phyloP scores from a whole-genome alignment of 2,888 invertebrate genomes.

The Pollenia angustigena region DNA sequence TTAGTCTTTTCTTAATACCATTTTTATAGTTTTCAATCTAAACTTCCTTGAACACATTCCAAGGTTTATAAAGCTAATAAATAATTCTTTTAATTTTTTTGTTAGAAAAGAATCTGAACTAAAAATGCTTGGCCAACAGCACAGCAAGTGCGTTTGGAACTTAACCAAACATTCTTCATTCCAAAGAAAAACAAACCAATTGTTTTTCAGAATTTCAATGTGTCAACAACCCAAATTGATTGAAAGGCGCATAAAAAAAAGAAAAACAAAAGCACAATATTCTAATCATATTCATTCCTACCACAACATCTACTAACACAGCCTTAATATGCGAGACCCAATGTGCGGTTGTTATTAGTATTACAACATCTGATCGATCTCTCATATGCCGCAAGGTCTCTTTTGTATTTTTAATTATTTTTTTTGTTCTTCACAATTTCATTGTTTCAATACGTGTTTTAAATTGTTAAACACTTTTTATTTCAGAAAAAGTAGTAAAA shows the following conservation, averaged over 20 bases:
- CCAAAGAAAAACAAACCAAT: conserved; percentile 46
- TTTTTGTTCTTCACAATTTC: not conserved
- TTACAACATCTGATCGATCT: conserved; percentile 55
- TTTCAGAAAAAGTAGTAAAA: not conserved
- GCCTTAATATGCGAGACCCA: not conserved
- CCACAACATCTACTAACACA: conserved; percentile 18
- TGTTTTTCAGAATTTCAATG: conserved; percentile 55
- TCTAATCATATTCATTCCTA: conserved; percentile 39
- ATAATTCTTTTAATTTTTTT: conserved; percentile 25
- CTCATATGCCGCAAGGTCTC: conserved; percentile 52
- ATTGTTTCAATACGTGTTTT: conserved; percentile 58
- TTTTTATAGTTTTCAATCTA: not conserved
- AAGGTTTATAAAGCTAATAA: conserved; percentile 43
- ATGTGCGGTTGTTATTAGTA: conserved; percentile 41
- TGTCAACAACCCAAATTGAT: conserved; percentile 55
- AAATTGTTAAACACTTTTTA: conserved; percentile 50
- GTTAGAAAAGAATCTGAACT: not conserved
- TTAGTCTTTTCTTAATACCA: no score
- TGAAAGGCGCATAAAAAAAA: conserved; percentile 14
- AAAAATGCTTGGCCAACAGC: conserved; percentile 9
- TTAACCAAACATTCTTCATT: conserved; percentile 35
- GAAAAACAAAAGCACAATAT: conserved; percentile 18
- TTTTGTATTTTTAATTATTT: conserved; percentile 40
- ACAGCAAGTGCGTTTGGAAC: conserved; percentile 34
- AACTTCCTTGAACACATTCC: conserved; percentile 40